Percentiles rank a stretch among this genome's conserved stretches.
phyloP scores from a whole-genome alignment of 2,113 vertebrate species.

The Bambusicola thoracicus region DNA sequence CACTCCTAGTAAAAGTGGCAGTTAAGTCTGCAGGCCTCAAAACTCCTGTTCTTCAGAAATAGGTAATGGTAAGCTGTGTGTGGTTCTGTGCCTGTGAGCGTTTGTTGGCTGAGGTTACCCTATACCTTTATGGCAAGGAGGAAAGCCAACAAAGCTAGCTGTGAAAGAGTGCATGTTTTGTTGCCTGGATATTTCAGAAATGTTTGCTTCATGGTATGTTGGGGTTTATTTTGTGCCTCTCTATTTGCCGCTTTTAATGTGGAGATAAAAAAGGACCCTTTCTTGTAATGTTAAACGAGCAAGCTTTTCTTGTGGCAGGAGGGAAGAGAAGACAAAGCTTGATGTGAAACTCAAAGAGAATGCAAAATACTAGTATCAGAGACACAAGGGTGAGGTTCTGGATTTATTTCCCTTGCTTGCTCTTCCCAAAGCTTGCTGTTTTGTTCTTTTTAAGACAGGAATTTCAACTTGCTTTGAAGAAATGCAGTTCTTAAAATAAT shows the following conservation, averaged over 20 bases:
- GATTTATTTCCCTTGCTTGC: background rate
- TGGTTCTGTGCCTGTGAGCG: background rate
- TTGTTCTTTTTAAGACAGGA: background rate
- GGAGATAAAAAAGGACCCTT: background rate
- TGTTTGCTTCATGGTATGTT: background rate
- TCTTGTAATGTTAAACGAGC: background rate
- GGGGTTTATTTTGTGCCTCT: background rate
- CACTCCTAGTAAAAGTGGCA: background rate
- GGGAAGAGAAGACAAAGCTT: background rate
- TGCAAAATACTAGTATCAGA: background rate
- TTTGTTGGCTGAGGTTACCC: background rate
- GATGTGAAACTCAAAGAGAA: background rate
- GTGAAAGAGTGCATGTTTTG: background rate
- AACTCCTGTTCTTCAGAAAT: background rate
- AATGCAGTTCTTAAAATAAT: background rate
- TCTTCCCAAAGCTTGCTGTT: background rate
- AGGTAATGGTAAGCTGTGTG: background rate
- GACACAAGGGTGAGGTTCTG: background rate
- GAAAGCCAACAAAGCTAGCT: background rate
- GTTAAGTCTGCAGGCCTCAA: background rate
- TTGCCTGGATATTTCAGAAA: background rate
- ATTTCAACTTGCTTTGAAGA: background rate
- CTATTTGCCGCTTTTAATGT: background rate
- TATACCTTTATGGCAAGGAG: background rate
- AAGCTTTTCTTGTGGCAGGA: background rate